phyloP scores from a whole-genome alignment of 1,140 invertebrate genomes.

The Drepana arcuata region DNA sequence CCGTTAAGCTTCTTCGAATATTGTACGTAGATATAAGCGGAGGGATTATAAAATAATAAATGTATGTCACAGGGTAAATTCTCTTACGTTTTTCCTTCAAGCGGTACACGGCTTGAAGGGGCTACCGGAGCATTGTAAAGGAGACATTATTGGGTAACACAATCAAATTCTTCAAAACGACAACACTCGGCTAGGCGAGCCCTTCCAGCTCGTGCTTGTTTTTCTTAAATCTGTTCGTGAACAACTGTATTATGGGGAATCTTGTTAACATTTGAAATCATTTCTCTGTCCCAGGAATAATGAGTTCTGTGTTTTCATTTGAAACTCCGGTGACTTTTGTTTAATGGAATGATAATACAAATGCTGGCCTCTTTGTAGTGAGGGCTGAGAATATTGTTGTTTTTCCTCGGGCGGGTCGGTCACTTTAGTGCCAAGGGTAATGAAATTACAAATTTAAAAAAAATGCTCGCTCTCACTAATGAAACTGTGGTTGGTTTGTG shows the following conservation, averaged over 20 bases:
- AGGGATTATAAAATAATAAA: no score
- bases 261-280: slow-evolving; percentile 70
- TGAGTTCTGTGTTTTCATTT: slow-evolving; percentile 67
- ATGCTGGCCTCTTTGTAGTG: slow-evolving; percentile 64
- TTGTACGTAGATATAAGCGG: no score
- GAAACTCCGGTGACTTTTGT: slow-evolving; percentile 68
- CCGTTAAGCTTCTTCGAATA: no score
- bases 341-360: slow-evolving; percentile 71
- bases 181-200: slow-evolving; percentile 19
- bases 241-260: slow-evolving; percentile 64
- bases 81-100: no score
- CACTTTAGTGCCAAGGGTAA: slow-evolving; percentile 61
- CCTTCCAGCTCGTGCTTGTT: slow-evolving; percentile 43
- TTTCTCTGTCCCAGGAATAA: slow-evolving; percentile 63
- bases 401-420: slow-evolving; percentile 59
- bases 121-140: no score
- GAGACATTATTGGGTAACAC: slow-evolving; percentile 24
- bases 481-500: slow-evolving; percentile 35
- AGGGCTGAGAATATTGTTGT: slow-evolving; percentile 55
- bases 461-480: slow-evolving; percentile 36
- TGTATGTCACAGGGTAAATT: no score
- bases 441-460: slow-evolving; percentile 55
- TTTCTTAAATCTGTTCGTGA: slow-evolving; percentile 68
- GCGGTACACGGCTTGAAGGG: no score
- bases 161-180: slow-evolving; percentile 38